These are phyloP conservation scores for Xiphias gladius DNA, from an alignment of 2,113 vertebrate genomes.

Conservation along the genomic window DNA sequence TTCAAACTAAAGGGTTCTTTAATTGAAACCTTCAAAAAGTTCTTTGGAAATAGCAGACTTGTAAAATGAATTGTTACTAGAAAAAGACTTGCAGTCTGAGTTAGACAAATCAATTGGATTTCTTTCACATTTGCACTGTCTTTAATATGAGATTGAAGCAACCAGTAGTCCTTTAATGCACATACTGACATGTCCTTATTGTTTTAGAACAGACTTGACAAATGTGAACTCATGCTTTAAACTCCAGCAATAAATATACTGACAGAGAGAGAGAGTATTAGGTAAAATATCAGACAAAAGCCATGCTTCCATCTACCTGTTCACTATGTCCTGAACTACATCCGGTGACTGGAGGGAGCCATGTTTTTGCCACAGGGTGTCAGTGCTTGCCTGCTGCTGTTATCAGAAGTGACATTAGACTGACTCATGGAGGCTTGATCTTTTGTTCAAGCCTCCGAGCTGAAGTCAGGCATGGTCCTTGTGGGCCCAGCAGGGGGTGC, in stretches of 20 bases:
- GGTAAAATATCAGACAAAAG: background rate
- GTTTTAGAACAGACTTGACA: background rate
- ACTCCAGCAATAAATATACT: background rate
- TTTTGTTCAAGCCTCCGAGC: slow-evolving; percentile 40
- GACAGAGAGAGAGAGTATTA: background rate
- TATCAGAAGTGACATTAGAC: slow-evolving; percentile 25
- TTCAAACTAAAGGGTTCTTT: background rate
- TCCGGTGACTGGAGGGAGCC: background rate
- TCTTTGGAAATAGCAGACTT: no score
- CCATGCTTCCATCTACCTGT: background rate
- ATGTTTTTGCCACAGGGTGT: slow-evolving; percentile 65
- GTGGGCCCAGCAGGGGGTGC: slow-evolving; percentile 62
- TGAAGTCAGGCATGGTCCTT: slow-evolving; percentile 45
- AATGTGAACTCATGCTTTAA: background rate
- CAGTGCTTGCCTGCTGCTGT: slow-evolving; percentile 48
- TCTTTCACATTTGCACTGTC: no score
- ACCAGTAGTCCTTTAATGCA: no score
- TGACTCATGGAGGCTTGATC: slow-evolving; percentile 39
- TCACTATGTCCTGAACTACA: background rate
- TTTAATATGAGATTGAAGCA: no score
- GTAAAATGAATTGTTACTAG: no score
- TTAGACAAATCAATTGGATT: no score
- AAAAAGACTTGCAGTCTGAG: no score
- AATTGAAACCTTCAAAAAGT: no score
- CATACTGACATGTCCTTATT: no score